phyloP scores from a whole-genome alignment of 2,797 vertebrate species.

The Danionella dracula region DNA sequence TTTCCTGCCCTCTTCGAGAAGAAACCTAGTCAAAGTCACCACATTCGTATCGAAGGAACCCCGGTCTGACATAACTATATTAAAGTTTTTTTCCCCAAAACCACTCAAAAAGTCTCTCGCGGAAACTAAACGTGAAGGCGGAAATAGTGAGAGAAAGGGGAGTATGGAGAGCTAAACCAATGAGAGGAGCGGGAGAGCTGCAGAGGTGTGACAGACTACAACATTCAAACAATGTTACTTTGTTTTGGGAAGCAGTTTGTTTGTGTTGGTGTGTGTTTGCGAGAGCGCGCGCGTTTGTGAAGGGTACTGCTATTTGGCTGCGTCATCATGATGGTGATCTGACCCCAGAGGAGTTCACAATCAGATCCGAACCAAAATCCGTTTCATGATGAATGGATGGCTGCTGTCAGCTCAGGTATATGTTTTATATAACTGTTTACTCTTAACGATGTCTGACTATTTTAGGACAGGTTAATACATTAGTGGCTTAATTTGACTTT shows the following conservation, averaged over 20 bases:
- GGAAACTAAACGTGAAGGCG: conserved; percentile 2
- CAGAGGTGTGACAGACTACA: background rate
- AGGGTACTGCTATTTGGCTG: no score
- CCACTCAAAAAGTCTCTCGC: background rate
- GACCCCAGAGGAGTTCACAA: no score
- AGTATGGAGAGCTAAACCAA: conserved; percentile 9
- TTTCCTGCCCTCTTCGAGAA: conserved; percentile 83
- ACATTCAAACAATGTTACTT: conserved; percentile 9
- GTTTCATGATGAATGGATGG: no score
- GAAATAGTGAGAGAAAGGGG: background rate
- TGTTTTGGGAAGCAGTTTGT: background rate
- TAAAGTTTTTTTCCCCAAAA: background rate
- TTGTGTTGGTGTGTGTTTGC: background rate
- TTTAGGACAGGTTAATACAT: no score
- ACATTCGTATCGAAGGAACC: conserved; percentile 84
- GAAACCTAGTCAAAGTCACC: conserved; percentile 86
- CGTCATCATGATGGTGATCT: no score
- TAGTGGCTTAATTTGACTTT: no score
- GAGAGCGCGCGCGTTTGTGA: no score
- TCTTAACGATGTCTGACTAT: no score
- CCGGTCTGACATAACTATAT: conserved; percentile 74
- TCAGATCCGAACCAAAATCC: no score
- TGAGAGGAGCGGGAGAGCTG: background rate
- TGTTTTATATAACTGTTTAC: no score
- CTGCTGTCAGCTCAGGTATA: no score